A percentile compares a stretch with the other conserved stretches of the same genome.
Evolutionary conservation across 2,888 invertebrate species (phyloP).

Genomic region (Drosophila kuntzei): DNA sequence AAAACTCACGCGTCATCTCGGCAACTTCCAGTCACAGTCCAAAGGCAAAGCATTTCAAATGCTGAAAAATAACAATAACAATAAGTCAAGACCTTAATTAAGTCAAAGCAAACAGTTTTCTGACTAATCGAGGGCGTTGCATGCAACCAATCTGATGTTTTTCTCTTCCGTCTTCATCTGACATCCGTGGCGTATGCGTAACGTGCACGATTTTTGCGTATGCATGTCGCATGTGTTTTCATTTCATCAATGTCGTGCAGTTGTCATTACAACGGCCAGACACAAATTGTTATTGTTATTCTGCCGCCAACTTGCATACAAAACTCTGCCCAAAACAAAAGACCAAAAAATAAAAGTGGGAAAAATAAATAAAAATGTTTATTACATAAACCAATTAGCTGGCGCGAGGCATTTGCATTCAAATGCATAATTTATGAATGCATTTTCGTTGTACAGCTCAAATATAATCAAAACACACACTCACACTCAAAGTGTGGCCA

Average conservation of each 20-base stretch:
- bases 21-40: slow-evolving; percentile 9
- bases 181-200: slow-evolving; percentile 61
- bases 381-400: slow-evolving; percentile 75
- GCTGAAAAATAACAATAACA: slow-evolving; percentile 30
- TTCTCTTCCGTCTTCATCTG: slow-evolving; percentile 33
- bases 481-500: slow-evolving; percentile 60
- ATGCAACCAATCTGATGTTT: slow-evolving; percentile 32
- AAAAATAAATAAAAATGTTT: slow-evolving; percentile 51
- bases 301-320: slow-evolving; percentile 20
- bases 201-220: slow-evolving; percentile 54
- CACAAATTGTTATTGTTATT: slow-evolving; percentile 53
- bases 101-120: slow-evolving; percentile 47
- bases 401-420: slow-evolving; percentile 66
- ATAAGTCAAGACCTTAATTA: slow-evolving; percentile 58
- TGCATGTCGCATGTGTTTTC: slow-evolving; percentile 50
- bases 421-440: slow-evolving; percentile 77
- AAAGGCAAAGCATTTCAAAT: slow-evolving; percentile 15
- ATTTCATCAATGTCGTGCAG: slow-evolving; percentile 63
- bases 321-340: slow-evolving; percentile 3
- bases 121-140: slow-evolving; percentile 62
- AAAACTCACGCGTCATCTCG: slow-evolving; percentile 58
- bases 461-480: slow-evolving; percentile 39
- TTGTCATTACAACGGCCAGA: slow-evolving; percentile 52
- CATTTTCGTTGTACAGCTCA: slow-evolving; percentile 37
- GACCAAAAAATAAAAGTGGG: not conserved